A percentile compares a stretch with the other conserved stretches of the same genome.
These are phyloP conservation scores for Scyliorhinus canicula DNA, from an alignment of 2,797 vertebrate genomes.

Conservation along the genomic window DNA sequence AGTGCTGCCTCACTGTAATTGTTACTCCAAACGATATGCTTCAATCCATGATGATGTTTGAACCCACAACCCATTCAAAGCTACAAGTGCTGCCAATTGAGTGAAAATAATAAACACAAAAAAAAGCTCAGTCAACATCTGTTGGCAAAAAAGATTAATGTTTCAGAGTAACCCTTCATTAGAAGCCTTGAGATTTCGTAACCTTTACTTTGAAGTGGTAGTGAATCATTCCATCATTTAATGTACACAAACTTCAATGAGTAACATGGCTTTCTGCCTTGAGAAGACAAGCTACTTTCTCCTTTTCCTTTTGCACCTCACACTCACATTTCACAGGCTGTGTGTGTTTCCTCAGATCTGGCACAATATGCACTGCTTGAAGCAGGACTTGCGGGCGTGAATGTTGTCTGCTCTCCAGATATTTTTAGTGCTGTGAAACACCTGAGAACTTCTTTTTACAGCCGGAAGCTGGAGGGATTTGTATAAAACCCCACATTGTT, in stretches of 20 bases:
- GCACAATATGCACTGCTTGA: neutral
- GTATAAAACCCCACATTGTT: constrained; percentile 6
- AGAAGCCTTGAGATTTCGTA: neutral
- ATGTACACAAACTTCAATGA: neutral
- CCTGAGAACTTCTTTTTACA: constrained; percentile 11
- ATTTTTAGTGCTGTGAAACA: constrained; percentile 21
- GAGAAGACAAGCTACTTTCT: neutral
- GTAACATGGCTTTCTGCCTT: no score
- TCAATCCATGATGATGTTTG: neutral
- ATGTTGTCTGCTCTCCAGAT: constrained; percentile 23
- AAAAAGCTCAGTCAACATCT: neutral
- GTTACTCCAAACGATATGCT: neutral
- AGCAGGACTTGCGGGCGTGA: neutral
- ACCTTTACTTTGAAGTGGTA: neutral
- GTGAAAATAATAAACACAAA: neutral
- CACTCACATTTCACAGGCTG: neutral
- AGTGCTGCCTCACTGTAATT: neutral
- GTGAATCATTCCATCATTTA: neutral
- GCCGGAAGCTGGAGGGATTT: neutral
- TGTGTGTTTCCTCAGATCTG: neutral
- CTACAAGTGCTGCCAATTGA: neutral
- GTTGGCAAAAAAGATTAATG: neutral
- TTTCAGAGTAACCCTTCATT: neutral
- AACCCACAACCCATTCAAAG: neutral
- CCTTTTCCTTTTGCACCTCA: neutral